Percentiles rank a stretch among this genome's conserved stretches.
Evolutionary conservation across 1,140 invertebrate species (phyloP).

Genomic region (Lysiphlebus fabarum): DNA sequence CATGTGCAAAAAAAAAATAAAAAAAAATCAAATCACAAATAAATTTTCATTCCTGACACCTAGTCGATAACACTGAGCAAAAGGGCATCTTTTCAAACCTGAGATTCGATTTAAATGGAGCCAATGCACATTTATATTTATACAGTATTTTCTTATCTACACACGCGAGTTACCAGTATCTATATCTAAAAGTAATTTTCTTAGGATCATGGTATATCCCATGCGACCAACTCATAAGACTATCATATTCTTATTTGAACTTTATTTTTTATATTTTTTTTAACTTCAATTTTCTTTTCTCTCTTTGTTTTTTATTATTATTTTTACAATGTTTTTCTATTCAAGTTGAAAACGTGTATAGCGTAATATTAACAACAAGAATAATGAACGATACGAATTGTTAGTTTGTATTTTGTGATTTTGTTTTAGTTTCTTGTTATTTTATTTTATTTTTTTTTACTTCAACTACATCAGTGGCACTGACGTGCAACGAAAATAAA

Average conservation of each 20-base stretch:
- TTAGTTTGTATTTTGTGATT: background rate
- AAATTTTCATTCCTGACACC: background rate
- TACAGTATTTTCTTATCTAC: slow-evolving; percentile 3
- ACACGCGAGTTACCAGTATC: slow-evolving; percentile 17
- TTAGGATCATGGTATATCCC: slow-evolving; percentile 12
- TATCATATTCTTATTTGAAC: background rate
- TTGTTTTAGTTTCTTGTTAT: background rate
- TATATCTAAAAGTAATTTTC: slow-evolving; percentile 24
- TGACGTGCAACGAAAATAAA: background rate
- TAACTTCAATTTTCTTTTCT: slow-evolving; percentile 6
- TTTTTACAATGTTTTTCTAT: background rate
- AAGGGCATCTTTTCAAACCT: background rate
- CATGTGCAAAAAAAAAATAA: background rate
- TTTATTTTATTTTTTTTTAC: background rate
- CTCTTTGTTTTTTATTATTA: background rate
- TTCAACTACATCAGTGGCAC: background rate
- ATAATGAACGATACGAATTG: too few relatives aligned
- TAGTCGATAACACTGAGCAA: background rate
- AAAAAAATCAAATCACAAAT: background rate
- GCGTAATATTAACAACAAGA: too few relatives aligned
- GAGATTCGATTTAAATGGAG: slow-evolving; percentile 20
- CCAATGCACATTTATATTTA: background rate
- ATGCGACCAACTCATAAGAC: slow-evolving; percentile 2
- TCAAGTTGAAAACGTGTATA: too few relatives aligned
- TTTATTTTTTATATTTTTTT: background rate